Percentiles rank a stretch among this genome's conserved stretches.
Conservation (phyloP, 2,113 vertebrate species). For the Oryzias curvinotus region DNA sequence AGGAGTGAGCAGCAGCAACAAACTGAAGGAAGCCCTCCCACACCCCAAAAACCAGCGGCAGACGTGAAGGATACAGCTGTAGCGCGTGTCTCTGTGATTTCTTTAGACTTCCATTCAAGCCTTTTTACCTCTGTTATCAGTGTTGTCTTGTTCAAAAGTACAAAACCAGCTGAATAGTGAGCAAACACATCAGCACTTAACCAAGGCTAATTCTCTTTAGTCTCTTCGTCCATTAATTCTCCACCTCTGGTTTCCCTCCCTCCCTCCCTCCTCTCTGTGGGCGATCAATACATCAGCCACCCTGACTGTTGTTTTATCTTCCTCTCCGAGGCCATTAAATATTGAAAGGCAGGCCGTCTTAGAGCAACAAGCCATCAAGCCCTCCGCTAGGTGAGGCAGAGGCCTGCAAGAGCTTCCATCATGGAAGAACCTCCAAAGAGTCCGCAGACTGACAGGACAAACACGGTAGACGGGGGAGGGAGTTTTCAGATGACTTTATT, state of each 20-base stretch:
- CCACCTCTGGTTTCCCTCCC: conserved; percentile 23
- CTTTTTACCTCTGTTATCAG: too few species aligned
- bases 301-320: conserved; percentile 66
- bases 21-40: too few species aligned
- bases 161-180: too few species aligned
- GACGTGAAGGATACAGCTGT: too few species aligned
- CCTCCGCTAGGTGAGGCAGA: conserved; percentile 19
- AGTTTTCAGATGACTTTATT: conserved; percentile 40
- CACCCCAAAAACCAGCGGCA: too few species aligned
- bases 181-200: conserved; percentile 9
- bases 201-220: conserved; percentile 20
- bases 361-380: conserved; percentile 60
- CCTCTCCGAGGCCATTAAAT: conserved; percentile 73
- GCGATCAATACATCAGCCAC: conserved; percentile 68
- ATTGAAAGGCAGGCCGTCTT: conserved; percentile 69
- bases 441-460: conserved; percentile 3
- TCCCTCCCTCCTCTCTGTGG: conserved; percentile 32
- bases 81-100: too few species aligned
- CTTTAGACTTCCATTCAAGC: too few species aligned
- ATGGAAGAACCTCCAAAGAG: conserved; percentile 14
- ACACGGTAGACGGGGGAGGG: conserved; percentile 32
- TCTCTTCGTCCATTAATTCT: conserved; percentile 20
- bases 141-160: too few species aligned
- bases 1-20: too few species aligned
- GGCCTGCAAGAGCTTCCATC: not conserved